Evolutionary conservation across 1,140 invertebrate species (phyloP), one percentile per base, ranked within the genome.

Genomic region (Drosophila repleta): DNA sequence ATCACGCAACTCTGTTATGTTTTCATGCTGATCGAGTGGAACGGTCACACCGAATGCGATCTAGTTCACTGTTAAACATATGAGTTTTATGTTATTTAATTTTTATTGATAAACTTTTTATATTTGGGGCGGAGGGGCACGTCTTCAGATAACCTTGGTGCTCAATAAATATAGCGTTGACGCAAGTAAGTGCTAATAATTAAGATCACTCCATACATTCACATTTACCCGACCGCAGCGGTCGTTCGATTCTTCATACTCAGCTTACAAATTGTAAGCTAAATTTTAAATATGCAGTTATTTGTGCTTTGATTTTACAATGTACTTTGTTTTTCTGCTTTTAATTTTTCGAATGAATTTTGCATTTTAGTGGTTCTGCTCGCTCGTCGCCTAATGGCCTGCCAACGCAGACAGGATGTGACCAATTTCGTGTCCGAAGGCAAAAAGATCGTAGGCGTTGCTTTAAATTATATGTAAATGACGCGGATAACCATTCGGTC

Each of bases 381-480:
- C n/a, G 4, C 21, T 15, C 43, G 56, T 6, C 7, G 56, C 3
- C 65, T 62, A 5, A 85, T 85, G 82, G 63, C 82, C 17, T 72
- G 51, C 32, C 46, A 69, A 29, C 65, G 48, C 15, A 62, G 45
- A 45, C 62, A 75, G 46, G 68, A 84, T 24, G 37, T 76, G 2
- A 52, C 82, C 56, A 87, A 89, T 64, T 93, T 93, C 76, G 88
- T 82, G 2, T 56, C 67, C 32, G 76, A 91, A 65, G 92, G 93
- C 41, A 93, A 91, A 56, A 93, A 93, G 84, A 93, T 93, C 63
- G 77, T 93, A 43, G 93, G 92, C 15, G 92, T 93, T 29, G 93
- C 92, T 4, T 71, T 93, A 4, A 93, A 93, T 78, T 93, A 93
- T 77, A 92, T 92, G 93, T 93, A 92, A 90, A 3, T 11, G 32